Conservation (phyloP, 2,888 invertebrate species). For the Drosophila sordidula region DNA sequence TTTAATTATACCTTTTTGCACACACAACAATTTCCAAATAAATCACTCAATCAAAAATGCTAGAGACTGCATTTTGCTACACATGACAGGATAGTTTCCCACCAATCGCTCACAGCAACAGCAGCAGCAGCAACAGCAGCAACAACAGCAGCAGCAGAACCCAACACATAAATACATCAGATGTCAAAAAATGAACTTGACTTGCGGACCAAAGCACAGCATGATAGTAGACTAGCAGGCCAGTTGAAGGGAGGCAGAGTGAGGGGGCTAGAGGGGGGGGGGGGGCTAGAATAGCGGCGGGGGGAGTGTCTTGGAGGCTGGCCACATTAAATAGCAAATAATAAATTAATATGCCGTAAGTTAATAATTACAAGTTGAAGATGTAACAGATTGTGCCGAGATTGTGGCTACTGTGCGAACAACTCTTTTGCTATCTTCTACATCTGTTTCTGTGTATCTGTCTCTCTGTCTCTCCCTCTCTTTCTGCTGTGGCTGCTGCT, state of each 20-base stretch:
- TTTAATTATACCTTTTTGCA: slow-evolving; percentile 78
- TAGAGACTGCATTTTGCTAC: slow-evolving; percentile 53
- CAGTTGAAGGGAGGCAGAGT: background rate
- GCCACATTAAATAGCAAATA: slow-evolving; percentile 79
- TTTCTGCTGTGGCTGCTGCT: slow-evolving; percentile 7
- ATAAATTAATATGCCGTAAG: slow-evolving; percentile 80
- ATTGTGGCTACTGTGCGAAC: slow-evolving; percentile 70
- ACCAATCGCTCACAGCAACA: slow-evolving; percentile 76
- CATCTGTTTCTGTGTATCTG: slow-evolving; percentile 42
- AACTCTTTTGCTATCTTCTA: slow-evolving; percentile 47
- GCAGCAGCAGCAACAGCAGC: slow-evolving; percentile 10
- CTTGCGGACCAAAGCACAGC: slow-evolving; percentile 56
- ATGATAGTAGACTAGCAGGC: slow-evolving; percentile 25
- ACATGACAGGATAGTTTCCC: slow-evolving; percentile 79
- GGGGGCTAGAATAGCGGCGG: background rate
- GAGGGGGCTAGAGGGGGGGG: background rate
- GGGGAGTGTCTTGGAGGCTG: slow-evolving; percentile 58
- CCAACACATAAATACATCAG: slow-evolving; percentile 79
- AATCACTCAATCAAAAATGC: slow-evolving; percentile 80
- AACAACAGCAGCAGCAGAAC: background rate
- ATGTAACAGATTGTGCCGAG: slow-evolving; percentile 69
- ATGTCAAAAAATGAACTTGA: slow-evolving; percentile 78
- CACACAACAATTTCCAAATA: slow-evolving; percentile 76
- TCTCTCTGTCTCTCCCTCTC: slow-evolving; percentile 7
- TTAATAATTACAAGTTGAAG: slow-evolving; percentile 77